These are phyloP conservation scores for Dicyrtoma fusca DNA, from an alignment of 2,888 invertebrate genomes.

Conservation along the genomic window DNA sequence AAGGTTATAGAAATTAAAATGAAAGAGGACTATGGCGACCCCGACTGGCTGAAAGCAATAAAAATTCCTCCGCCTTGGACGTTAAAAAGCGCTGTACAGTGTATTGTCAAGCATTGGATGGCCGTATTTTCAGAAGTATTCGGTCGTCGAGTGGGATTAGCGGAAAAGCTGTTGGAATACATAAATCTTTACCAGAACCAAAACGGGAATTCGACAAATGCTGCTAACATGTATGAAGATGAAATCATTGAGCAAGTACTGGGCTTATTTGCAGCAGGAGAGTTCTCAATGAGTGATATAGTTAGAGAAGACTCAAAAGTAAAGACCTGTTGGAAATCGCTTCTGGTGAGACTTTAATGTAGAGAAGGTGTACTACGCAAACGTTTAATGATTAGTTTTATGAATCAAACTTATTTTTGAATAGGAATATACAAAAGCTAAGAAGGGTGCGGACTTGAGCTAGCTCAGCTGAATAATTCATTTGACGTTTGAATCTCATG, in stretches of 20 bases:
- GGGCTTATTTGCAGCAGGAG: slow-evolving; percentile 37
- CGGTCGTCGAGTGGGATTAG: slow-evolving; percentile 25
- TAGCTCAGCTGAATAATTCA: too few species aligned
- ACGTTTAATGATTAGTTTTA: too few species aligned
- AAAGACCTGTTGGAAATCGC: slow-evolving; percentile 20
- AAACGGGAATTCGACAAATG: neutral
- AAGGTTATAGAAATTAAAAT: slow-evolving; percentile 64
- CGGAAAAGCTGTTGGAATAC: slow-evolving; percentile 44
- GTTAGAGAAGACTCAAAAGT: slow-evolving; percentile 28
- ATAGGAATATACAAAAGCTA: too few species aligned
- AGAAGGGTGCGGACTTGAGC: too few species aligned
- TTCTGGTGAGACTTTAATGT: too few species aligned
- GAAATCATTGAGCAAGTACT: slow-evolving; percentile 41
- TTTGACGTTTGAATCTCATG: too few species aligned
- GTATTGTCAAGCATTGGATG: slow-evolving; percentile 67
- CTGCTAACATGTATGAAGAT: neutral
- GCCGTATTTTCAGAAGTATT: slow-evolving; percentile 64
- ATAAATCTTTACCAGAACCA: slow-evolving; percentile 25
- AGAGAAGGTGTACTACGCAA: too few species aligned
- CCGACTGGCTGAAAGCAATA: slow-evolving; percentile 64
- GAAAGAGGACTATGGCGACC: slow-evolving; percentile 65
- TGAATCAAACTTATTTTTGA: too few species aligned
- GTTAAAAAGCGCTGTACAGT: slow-evolving; percentile 63
- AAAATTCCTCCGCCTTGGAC: slow-evolving; percentile 66
- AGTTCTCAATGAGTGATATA: slow-evolving; percentile 28